Evolutionary conservation across 2,797 vertebrate genomes (phyloP).

Genomic region (Clarias laeviceps): DNA sequence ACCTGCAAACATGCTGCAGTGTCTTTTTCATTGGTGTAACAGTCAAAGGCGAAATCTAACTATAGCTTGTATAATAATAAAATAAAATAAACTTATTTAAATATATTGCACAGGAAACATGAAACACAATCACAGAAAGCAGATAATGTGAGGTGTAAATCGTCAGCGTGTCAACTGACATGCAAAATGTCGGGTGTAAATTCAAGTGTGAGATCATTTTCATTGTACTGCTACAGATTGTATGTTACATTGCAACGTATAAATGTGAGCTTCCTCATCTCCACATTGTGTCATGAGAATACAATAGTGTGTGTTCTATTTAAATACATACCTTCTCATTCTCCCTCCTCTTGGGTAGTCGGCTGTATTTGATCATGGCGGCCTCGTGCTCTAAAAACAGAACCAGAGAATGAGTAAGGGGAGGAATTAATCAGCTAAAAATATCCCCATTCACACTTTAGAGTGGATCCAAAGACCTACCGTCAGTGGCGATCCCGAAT

Average conservation of each 20-base stretch:
- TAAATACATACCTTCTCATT: conserved; percentile 86
- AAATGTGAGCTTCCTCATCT: not conserved
- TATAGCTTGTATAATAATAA: not conserved
- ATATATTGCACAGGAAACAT: not conserved
- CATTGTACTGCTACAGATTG: not conserved
- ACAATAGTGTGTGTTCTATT: not conserved
- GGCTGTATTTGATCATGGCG: conserved; percentile 97
- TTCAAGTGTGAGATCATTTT: not conserved
- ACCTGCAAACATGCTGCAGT: not conserved
- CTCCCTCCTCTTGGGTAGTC: conserved; percentile 93
- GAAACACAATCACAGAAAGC: not conserved
- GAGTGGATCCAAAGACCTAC: conserved; percentile 67
- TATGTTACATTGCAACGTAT: not conserved
- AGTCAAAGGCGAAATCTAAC: not conserved
- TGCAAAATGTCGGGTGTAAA: not conserved
- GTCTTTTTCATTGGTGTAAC: not conserved
- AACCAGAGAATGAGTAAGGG: not conserved
- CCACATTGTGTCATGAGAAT: not conserved
- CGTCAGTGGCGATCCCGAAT: conserved; percentile 90
- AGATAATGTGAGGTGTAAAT: not conserved
- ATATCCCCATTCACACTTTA: not conserved
- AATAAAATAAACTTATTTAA: not conserved
- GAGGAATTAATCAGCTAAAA: not conserved
- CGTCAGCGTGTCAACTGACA: not conserved
- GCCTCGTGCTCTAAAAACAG: conserved; percentile 86